phyloP scores from a whole-genome alignment of 1,140 invertebrate species.

The Elymnias hypermnestra region DNA sequence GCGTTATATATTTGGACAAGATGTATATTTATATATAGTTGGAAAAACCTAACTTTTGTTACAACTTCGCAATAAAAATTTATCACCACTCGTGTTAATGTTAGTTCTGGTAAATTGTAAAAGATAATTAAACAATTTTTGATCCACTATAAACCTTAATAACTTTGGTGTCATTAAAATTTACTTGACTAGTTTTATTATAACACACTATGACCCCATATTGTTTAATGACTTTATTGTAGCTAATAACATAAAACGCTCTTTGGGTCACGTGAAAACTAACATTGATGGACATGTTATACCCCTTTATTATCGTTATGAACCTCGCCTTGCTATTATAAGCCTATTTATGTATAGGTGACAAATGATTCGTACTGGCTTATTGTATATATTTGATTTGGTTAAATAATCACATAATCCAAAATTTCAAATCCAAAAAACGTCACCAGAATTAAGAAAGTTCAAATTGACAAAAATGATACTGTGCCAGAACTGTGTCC shows the following conservation, averaged over 20 bases:
- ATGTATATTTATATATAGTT: too few species aligned
- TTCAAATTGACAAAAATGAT: too few species aligned
- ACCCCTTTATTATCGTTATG: slow-evolving; percentile 13
- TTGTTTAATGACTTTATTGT: slow-evolving; percentile 23
- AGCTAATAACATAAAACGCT: slow-evolving; percentile 23
- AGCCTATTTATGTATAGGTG: slow-evolving; percentile 2
- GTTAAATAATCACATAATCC: too few species aligned
- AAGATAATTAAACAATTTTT: slow-evolving; percentile 4
- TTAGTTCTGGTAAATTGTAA: background rate
- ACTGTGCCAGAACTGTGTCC: too few species aligned
- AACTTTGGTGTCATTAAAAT: slow-evolving; percentile 8
- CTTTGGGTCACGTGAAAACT: slow-evolving; percentile 27
- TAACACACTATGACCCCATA: slow-evolving; percentile 13
- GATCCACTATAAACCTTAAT: slow-evolving; percentile 11
- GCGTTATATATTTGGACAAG: too few species aligned
- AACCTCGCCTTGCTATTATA: background rate
- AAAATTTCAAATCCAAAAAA: too few species aligned
- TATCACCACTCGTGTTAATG: background rate
- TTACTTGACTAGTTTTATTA: slow-evolving; percentile 15
- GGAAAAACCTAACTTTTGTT: too few species aligned
- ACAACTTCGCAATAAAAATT: too few species aligned
- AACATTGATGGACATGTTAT: slow-evolving; percentile 15
- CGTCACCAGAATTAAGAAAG: too few species aligned
- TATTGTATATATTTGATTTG: too few species aligned
- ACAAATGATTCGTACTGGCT: too few species aligned